Evolutionary conservation across 2,113 vertebrate genomes (phyloP).

Genomic region (Cynoglossus semilaevis): DNA sequence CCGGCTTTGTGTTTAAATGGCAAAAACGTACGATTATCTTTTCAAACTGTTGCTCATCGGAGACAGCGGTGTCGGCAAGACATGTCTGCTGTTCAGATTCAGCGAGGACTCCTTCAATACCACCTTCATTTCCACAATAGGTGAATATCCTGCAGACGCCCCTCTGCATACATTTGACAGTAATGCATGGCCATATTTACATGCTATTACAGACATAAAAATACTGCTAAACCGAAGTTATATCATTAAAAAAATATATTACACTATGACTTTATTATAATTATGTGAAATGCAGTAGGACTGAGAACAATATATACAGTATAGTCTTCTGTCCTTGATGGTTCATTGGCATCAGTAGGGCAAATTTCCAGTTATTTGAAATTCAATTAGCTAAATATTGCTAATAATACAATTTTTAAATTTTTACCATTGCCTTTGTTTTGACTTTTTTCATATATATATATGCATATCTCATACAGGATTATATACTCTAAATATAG

Average conservation of each 20-base stretch:
- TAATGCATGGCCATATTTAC: neutral
- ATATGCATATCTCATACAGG: too few relatives aligned
- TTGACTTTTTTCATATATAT: too few relatives aligned
- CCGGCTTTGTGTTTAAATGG: constrained; percentile 65
- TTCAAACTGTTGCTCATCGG: constrained; percentile 82
- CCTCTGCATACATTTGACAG: constrained; percentile 19
- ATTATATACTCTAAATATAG: too few relatives aligned
- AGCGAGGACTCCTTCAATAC: constrained; percentile 84
- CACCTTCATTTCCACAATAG: constrained; percentile 86
- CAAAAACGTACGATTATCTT: constrained; percentile 82
- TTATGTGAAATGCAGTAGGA: constrained; percentile 24
- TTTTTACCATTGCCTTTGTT: too few relatives aligned
- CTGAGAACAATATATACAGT: constrained; percentile 10
- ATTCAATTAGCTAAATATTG: too few relatives aligned
- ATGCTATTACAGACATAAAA: neutral
- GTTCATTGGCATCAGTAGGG: constrained; percentile 13
- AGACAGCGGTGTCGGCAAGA: constrained; percentile 83
- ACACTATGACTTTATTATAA: constrained; percentile 16
- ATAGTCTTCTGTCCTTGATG: constrained; percentile 33
- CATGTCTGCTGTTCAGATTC: constrained; percentile 84
- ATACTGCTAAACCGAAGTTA: neutral
- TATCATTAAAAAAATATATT: neutral
- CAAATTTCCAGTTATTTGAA: neutral
- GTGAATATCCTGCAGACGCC: constrained; percentile 63
- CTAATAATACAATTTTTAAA: too few relatives aligned